Evolutionary conservation across 1,140 invertebrate species (phyloP).

Genomic region (Pseudomyrmex dendroicus): DNA sequence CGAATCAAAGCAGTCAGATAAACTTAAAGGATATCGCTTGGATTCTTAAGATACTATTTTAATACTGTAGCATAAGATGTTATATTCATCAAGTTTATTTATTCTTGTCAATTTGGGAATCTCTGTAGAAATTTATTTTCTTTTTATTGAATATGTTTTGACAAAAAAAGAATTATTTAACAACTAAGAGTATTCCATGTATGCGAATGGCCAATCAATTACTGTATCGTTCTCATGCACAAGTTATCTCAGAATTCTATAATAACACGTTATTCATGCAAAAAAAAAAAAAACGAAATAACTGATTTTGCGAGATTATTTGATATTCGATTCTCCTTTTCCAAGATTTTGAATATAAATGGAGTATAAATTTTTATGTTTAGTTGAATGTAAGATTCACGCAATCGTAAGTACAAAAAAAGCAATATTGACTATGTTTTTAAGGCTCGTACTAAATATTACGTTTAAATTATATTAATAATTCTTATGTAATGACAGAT

Average conservation of each 20-base stretch:
- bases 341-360: neutral
- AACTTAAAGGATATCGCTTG: conserved; percentile 62
- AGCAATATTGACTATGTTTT: conserved; percentile 29
- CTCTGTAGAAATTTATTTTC: conserved; percentile 27
- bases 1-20: conserved; percentile 72
- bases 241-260: conserved; percentile 4
- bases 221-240: conserved; percentile 20
- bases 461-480: neutral
- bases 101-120: conserved; percentile 63
- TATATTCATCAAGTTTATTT: conserved; percentile 68
- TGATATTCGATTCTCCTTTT: neutral
- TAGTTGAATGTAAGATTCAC: conserved; percentile 31
- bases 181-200: neutral
- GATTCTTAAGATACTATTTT: conserved; percentile 69
- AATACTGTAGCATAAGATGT: conserved; percentile 62
- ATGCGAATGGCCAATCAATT: neutral
- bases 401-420: conserved; percentile 45
- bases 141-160: conserved; percentile 40
- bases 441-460: neutral
- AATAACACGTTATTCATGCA: conserved; percentile 6
- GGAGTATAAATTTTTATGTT: conserved; percentile 27
- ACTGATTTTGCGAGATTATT: conserved; percentile 6
- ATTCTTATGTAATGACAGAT: neutral
- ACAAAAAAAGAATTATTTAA: neutral
- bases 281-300: neutral